Percentiles rank a stretch among this genome's conserved stretches.
Evolutionary conservation across 2,797 vertebrate species (phyloP).

Genomic region (Sarcophilus harrisii): DNA sequence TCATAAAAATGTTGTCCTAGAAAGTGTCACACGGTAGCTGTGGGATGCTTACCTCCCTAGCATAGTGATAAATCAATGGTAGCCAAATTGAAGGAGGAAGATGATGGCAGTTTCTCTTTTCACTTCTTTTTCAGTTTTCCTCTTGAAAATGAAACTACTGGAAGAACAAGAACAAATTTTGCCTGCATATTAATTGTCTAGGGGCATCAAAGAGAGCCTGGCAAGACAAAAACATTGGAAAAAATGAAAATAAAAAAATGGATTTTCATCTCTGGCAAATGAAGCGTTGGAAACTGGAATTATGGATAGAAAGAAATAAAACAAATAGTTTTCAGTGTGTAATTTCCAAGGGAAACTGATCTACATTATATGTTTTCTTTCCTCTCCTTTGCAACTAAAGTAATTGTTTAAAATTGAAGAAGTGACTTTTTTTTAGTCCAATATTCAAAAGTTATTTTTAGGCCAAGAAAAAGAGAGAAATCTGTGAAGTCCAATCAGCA

Average conservation of each 20-base stretch:
- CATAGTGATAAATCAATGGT: conserved; percentile 21
- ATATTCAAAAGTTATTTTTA: conserved; percentile 21
- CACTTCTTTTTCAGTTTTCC: background rate
- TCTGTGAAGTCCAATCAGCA: background rate
- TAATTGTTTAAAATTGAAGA: background rate
- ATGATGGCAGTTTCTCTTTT: background rate
- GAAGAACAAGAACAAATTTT: background rate
- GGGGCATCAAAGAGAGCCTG: background rate
- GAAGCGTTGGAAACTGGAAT: background rate
- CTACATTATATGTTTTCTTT: background rate
- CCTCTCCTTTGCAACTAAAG: background rate
- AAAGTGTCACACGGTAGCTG: conserved; percentile 32
- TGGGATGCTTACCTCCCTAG: conserved; percentile 15
- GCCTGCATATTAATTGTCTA: background rate
- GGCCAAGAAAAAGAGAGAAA: conserved; percentile 31
- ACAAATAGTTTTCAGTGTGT: background rate
- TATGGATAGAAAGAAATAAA: background rate
- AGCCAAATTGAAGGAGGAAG: background rate
- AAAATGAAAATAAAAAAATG: background rate
- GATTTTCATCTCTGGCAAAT: background rate
- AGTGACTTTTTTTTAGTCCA: background rate
- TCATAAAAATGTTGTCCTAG: conserved; percentile 59
- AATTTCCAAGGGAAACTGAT: background rate
- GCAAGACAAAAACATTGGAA: background rate
- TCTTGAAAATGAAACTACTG: conserved; percentile 18